Base-by-base conservation (phyloP, 2,888 invertebrate species). In the Zygaena filipendulae region DNA sequence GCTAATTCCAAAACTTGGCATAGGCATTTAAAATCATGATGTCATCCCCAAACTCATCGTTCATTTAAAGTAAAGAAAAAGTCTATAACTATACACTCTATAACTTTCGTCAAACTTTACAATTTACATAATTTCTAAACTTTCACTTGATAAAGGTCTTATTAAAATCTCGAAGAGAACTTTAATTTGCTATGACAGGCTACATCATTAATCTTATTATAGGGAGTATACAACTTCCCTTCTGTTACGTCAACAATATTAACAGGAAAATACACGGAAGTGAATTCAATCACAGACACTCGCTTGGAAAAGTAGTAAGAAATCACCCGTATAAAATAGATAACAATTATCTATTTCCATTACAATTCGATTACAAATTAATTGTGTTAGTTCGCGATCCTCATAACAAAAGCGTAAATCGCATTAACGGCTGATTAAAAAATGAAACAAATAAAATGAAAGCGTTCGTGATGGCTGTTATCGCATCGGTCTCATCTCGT, bases 121-220 rank as follows among this genome's bases (percentile, higher is more conserved):
- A 64, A 69, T 69, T 59, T 64, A 56, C 62, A 60, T 53, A 52
- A 60, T 61, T 51, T 50, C 43, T 33, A 47, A 67, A 67, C 52
- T 66, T 68, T 54, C 43, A 36, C 52, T 50, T 44, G 49, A 66
- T 66, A 63, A 61, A 55, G 56, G 58, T 59, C 56, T 63, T 64
- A 68, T 66, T 69, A 68, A 68, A 69, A 67, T 68, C 59, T 66
- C 56, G 52, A 60, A 59, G 61, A 53, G 48, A 60, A 63, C 61
- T 64, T 62, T 66, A 69, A 71, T 71, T 63, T 62, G 59, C 54
- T 56, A 53, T 52, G 68, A 60, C 70, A 56, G 68, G n/a, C 51
- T 39, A 52, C 53, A 62, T 61, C 70, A 68, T 70, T 63, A 70
- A 74, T 74, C 70, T 69, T 67, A 55, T 54, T 50, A 52, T 44